phyloP scores from a whole-genome alignment of 2,113 vertebrate genomes.

The Tinamus guttatus region DNA sequence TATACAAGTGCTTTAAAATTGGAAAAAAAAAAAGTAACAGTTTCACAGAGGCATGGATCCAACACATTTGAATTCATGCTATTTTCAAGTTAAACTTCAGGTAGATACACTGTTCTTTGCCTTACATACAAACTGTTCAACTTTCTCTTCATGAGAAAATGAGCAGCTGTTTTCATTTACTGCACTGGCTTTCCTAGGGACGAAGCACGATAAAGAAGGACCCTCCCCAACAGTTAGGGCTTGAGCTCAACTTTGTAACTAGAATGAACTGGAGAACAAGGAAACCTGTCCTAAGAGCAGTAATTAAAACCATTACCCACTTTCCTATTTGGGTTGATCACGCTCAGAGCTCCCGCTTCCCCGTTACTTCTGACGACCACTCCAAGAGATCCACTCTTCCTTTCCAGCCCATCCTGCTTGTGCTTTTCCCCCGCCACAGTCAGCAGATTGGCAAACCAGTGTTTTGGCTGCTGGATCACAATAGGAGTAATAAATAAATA shows the following conservation, averaged over 20 bases:
- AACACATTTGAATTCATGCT: not conserved
- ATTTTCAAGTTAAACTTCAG: not conserved
- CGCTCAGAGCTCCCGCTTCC: not conserved
- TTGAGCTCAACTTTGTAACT: not conserved
- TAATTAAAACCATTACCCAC: not conserved
- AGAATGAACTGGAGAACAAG: not conserved
- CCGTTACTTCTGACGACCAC: not conserved
- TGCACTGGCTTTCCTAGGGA: not conserved
- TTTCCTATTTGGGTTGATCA: not conserved
- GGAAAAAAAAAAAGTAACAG: fast-evolving
- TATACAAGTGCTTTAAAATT: not conserved
- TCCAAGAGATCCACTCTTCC: not conserved
- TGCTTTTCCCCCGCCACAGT: not conserved
- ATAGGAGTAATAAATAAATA: not conserved
- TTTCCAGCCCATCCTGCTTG: not conserved
- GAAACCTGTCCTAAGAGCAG: not conserved
- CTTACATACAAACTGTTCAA: not conserved
- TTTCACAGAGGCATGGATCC: not conserved
- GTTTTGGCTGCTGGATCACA: not conserved
- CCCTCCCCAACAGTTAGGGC: not conserved
- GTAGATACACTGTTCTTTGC: not conserved
- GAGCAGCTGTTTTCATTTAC: not conserved
- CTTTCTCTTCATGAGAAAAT: not conserved
- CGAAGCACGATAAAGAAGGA: not conserved
- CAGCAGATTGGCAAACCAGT: not conserved